Percentiles rank a stretch among this genome's conserved stretches.
These are phyloP conservation scores for Daktulosphaira vitifoliae DNA, from an alignment of 1,140 invertebrate species.

Conservation along the genomic window DNA sequence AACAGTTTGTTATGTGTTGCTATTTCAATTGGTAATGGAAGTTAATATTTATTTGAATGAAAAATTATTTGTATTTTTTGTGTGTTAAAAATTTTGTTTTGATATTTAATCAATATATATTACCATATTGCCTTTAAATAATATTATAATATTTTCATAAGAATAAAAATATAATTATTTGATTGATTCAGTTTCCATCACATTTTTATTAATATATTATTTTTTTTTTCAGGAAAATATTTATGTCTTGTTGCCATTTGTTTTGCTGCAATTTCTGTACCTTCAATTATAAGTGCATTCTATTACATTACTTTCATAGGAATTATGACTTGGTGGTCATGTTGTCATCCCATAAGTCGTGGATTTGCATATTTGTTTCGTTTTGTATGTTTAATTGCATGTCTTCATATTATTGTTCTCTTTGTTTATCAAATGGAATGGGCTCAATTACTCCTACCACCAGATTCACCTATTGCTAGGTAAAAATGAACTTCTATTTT, in stretches of 20 bases:
- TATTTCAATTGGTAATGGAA: slow-evolving; percentile 27
- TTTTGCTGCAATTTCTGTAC: slow-evolving; percentile 64
- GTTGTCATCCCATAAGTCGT: slow-evolving; percentile 60
- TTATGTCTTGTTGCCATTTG: slow-evolving; percentile 62
- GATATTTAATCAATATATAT: no score
- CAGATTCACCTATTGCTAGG: slow-evolving; percentile 59
- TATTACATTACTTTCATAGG: slow-evolving; percentile 82
- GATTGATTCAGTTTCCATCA: no score
- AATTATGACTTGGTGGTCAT: slow-evolving; percentile 80
- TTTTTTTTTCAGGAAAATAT: slow-evolving; percentile 54
- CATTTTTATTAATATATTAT: no score
- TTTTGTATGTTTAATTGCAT: slow-evolving; percentile 62
- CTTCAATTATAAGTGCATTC: slow-evolving; percentile 66
- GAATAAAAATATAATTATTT: neutral
- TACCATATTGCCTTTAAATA: neutral
- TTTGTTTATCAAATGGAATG: slow-evolving; percentile 81
- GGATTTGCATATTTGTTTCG: slow-evolving; percentile 65
- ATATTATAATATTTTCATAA: neutral
- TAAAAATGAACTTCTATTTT: slow-evolving; percentile 40
- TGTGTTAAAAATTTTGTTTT: no score
- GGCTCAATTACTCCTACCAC: slow-evolving; percentile 61
- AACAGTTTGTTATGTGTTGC: slow-evolving; percentile 7
- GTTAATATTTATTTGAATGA: slow-evolving; percentile 41
- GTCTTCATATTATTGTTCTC: slow-evolving; percentile 64
- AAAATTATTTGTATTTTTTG: neutral